These are phyloP conservation scores for Triplophysa siluroides DNA, from an alignment of 2,113 vertebrate genomes.

Conservation along the genomic window DNA sequence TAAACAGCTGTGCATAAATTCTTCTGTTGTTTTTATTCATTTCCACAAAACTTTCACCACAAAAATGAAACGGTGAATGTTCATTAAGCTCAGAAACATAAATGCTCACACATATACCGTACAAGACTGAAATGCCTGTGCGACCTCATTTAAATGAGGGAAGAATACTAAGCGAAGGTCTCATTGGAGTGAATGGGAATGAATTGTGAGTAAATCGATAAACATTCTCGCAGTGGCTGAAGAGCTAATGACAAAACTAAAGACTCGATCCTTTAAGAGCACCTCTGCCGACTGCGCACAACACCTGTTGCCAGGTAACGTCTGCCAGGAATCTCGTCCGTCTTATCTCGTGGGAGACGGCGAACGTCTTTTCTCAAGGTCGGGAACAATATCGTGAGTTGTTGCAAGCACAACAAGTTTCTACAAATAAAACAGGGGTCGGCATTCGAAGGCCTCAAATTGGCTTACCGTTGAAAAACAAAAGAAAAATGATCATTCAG, in stretches of 20 bases:
- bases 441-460: neutral
- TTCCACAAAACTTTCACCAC: neutral
- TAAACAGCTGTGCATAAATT: neutral
- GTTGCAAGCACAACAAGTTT: neutral
- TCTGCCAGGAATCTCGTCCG: conserved; percentile 3
- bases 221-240: neutral
- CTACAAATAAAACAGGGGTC: neutral
- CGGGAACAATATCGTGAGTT: conserved; percentile 7
- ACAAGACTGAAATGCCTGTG: neutral
- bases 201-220: conserved; percentile 43
- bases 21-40: neutral
- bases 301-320: conserved; percentile 55
- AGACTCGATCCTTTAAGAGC: neutral
- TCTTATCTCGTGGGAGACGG: conserved; percentile 24
- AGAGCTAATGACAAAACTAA: conserved; percentile 15
- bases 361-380: conserved; percentile 38
- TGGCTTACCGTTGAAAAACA: neutral
- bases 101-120: neutral
- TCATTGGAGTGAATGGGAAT: conserved; percentile 8
- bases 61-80: neutral
- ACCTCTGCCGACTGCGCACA: neutral
- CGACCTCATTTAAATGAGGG: neutral
- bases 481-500: neutral
- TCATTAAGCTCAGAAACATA: neutral
- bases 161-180: neutral